A percentile compares a stretch with the other conserved stretches of the same genome.
Evolutionary conservation across 2,113 vertebrate genomes (phyloP).

Genomic region (Nothocercus julius): DNA sequence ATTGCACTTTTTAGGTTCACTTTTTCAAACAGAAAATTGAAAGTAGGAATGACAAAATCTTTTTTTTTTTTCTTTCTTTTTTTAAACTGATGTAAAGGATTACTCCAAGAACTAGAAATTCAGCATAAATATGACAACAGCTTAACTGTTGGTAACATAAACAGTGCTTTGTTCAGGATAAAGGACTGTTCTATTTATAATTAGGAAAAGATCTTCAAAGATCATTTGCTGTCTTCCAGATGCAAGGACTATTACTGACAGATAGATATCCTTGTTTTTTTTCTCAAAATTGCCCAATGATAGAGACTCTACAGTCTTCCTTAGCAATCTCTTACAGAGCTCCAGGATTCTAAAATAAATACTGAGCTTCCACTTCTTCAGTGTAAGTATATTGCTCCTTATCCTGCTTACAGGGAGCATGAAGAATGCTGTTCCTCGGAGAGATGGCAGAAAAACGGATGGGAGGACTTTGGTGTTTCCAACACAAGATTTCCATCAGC

Average conservation of each 20-base stretch:
- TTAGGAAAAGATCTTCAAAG: background rate
- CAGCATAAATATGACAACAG: background rate
- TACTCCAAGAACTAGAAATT: background rate
- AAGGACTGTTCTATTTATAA: background rate
- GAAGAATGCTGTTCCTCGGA: fast-evolving
- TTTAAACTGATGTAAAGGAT: background rate
- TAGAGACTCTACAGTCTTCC: background rate
- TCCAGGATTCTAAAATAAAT: background rate
- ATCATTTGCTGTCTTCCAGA: background rate
- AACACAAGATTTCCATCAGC: background rate
- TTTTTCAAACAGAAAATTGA: background rate
- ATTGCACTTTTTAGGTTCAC: background rate
- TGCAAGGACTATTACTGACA: background rate
- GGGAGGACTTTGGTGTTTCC: background rate
- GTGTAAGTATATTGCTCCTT: background rate
- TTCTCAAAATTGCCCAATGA: background rate
- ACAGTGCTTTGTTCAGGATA: background rate
- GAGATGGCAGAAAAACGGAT: background rate
- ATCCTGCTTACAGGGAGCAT: background rate
- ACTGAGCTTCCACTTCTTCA: background rate
- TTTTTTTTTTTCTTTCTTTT: background rate
- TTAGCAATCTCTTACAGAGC: background rate
- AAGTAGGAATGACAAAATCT: background rate
- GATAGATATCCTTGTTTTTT: background rate
- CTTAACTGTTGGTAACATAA: background rate